A percentile compares a stretch with the other conserved stretches of the same genome.
Conservation (phyloP, 2,113 vertebrate genomes). For the Ptilonorhynchus violaceus region DNA sequence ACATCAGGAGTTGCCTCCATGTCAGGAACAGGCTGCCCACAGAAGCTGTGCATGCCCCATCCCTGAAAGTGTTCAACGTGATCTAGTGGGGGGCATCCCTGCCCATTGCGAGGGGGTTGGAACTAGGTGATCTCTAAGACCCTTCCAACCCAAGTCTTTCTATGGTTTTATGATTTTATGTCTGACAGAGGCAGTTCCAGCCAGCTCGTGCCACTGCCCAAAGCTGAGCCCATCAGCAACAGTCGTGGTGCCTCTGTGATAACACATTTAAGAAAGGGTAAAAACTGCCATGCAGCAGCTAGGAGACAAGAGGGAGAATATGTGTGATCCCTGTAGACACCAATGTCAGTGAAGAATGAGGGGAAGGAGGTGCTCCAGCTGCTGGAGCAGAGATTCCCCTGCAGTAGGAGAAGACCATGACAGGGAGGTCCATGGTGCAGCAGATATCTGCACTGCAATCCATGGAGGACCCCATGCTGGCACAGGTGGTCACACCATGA, state of each 20-base stretch:
- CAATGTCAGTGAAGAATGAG: not conserved
- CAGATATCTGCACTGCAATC: not conserved
- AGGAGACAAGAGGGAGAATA: not conserved
- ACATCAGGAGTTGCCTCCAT: not conserved
- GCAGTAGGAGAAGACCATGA: not conserved
- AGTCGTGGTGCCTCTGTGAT: not conserved
- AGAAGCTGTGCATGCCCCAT: not conserved
- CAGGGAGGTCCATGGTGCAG: not conserved
- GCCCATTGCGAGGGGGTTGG: not conserved
- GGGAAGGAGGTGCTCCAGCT: accelerated
- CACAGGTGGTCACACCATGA: not conserved
- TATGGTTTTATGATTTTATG: accelerated
- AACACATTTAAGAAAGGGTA: not conserved
- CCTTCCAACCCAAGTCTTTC: not conserved
- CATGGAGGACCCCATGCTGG: accelerated
- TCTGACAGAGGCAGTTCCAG: not conserved
- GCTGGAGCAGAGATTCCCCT: not conserved
- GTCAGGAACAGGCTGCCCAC: not conserved
- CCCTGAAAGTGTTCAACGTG: not conserved
- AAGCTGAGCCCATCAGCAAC: not conserved
- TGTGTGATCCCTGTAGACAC: not conserved
- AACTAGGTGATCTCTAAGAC: no score
- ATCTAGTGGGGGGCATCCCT: not conserved
- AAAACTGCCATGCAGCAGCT: not conserved
- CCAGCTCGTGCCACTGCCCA: not conserved